Percentiles rank a stretch among this genome's conserved stretches.
Conservation (phyloP, 2,888 invertebrate genomes). For the Lasioglossum oenotherae region DNA sequence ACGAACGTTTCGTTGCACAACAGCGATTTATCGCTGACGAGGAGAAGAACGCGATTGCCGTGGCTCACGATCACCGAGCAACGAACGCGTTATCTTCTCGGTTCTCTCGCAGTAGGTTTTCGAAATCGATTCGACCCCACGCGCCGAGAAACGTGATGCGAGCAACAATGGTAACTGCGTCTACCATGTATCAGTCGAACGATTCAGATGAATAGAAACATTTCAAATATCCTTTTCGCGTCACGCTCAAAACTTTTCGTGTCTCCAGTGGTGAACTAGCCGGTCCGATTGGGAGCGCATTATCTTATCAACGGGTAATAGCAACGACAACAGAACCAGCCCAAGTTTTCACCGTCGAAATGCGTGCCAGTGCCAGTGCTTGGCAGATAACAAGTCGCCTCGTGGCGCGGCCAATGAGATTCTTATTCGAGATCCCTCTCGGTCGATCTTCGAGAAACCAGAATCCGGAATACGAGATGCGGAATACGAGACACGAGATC, state of each 20-base stretch:
- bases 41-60: slow-evolving; percentile 39
- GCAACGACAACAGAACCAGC: neutral
- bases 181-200: neutral
- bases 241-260: neutral
- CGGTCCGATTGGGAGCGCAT: slow-evolving; percentile 28
- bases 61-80: slow-evolving; percentile 31
- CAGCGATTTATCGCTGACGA: slow-evolving; percentile 59
- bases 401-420: slow-evolving; percentile 58
- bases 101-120: slow-evolving; percentile 36
- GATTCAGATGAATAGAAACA: neutral
- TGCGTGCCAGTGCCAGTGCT: slow-evolving; percentile 27
- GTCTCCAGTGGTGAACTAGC: neutral
- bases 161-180: neutral
- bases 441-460: slow-evolving; percentile 54
- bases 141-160: neutral
- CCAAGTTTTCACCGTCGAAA: slow-evolving; percentile 40
- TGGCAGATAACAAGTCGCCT: slow-evolving; percentile 62
- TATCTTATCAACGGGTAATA: slow-evolving; percentile 63
- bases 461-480: slow-evolving; percentile 66
- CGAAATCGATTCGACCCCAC: slow-evolving; percentile 26
- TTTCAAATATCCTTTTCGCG: neutral
- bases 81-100: slow-evolving; percentile 37
- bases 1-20: slow-evolving; percentile 61
- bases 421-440: slow-evolving; percentile 56
- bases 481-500: slow-evolving; percentile 55